A percentile compares a stretch with the other conserved stretches of the same genome.
phyloP scores from a whole-genome alignment of 92 coral and sea anemone genomes.

The Porites evermanni region DNA sequence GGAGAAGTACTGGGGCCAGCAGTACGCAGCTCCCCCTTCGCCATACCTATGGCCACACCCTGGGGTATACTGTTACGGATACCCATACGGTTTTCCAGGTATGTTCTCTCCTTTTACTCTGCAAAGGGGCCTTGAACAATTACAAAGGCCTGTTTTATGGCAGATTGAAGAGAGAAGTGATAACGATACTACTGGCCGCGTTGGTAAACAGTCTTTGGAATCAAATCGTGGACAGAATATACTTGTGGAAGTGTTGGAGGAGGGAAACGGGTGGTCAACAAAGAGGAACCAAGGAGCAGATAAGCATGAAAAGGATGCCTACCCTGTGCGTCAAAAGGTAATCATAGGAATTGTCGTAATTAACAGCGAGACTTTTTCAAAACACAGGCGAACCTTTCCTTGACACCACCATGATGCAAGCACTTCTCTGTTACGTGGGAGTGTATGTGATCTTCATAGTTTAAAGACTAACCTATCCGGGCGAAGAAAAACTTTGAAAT shows the following conservation, averaged over 20 bases:
- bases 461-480: too few relatives aligned
- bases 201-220: neutral
- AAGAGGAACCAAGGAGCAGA: neutral
- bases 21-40: neutral
- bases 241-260: neutral
- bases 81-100: slow-evolving; percentile 4
- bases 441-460: too few relatives aligned
- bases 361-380: neutral
- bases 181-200: neutral
- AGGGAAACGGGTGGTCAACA: neutral
- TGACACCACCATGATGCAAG: too few relatives aligned
- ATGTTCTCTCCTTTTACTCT: neutral
- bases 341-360: neutral
- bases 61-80: neutral
- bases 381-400: neutral
- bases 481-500: neutral
- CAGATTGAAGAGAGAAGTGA: neutral
- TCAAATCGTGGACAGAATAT: neutral
- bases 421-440: too few relatives aligned
- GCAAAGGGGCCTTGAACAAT: neutral
- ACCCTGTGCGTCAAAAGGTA: neutral
- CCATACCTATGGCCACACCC: slow-evolving; percentile 23
- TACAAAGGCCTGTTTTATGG: neutral
- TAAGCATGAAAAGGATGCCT: neutral
- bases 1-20: slow-evolving; percentile 29